A percentile compares a stretch with the other conserved stretches of the same genome.
Conservation (phyloP, 92 coral and sea anemone genomes). For the Bergia sp. region DNA sequence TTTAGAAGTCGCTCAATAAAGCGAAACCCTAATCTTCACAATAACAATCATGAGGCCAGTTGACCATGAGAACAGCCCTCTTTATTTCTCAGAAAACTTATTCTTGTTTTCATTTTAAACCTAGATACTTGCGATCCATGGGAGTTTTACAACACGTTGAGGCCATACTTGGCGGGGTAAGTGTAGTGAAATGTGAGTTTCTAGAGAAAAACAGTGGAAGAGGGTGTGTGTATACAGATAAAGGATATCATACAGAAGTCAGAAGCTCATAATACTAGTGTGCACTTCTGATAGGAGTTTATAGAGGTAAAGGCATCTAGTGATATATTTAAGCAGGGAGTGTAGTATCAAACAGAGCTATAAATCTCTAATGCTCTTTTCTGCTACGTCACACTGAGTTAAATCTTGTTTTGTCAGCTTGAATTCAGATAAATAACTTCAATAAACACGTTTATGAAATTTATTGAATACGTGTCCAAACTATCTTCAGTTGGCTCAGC, state of each 20-base stretch:
- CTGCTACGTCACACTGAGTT: too few relatives aligned
- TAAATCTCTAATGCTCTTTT: too few relatives aligned
- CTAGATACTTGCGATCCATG: constrained; percentile 79
- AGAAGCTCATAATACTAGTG: too few relatives aligned
- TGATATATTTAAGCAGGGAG: too few relatives aligned
- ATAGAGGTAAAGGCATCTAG: too few relatives aligned
- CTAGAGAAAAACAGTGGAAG: background rate
- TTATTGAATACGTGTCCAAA: background rate
- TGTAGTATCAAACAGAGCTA: too few relatives aligned
- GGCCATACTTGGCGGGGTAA: constrained; percentile 77
- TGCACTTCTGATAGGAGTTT: too few relatives aligned
- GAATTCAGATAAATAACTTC: background rate
- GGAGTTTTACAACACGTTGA: constrained; percentile 67
- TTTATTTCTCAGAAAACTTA: too few relatives aligned
- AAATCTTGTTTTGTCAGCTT: too few relatives aligned
- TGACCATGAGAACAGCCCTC: background rate
- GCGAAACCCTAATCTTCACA: too few relatives aligned
- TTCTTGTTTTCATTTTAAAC: background rate
- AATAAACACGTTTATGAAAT: background rate
- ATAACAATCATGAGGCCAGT: background rate
- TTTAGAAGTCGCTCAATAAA: too few relatives aligned
- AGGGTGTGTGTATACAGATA: background rate
- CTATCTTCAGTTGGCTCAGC: background rate
- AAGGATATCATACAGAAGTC: too few relatives aligned
- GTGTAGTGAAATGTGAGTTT: constrained; percentile 9